Conservation (phyloP, 2,888 invertebrate species). For the Hypercompe scribonia region DNA sequence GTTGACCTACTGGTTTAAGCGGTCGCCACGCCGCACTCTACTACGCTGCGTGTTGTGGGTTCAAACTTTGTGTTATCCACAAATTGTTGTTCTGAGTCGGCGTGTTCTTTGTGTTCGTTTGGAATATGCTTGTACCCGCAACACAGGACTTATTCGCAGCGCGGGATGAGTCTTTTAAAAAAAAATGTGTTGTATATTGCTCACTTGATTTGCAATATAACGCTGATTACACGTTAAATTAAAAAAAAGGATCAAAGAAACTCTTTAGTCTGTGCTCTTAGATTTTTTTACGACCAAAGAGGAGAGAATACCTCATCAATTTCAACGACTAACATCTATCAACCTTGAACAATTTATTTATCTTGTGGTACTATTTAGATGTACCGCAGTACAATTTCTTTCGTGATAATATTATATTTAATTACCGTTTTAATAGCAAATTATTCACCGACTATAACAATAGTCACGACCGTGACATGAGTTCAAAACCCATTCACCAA, state of each 20-base stretch:
- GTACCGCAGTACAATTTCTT: neutral
- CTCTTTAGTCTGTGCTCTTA: neutral
- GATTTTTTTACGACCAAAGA: neutral
- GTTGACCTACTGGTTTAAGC: no score
- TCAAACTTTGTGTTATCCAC: no score
- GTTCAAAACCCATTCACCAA: constrained; percentile 19
- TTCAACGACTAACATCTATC: neutral
- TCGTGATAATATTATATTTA: neutral
- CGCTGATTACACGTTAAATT: neutral
- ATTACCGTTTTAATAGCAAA: constrained; percentile 2
- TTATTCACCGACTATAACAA: neutral
- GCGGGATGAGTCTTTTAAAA: no score
- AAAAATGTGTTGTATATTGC: no score
- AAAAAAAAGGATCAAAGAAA: neutral
- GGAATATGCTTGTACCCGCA: no score
- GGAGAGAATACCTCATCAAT: neutral
- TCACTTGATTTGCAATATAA: neutral
- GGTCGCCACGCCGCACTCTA: no score
- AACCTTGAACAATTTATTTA: neutral
- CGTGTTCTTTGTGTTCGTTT: no score
- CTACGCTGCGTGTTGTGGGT: no score
- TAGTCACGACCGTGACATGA: constrained; percentile 15
- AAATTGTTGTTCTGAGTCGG: no score
- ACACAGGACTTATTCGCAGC: no score
- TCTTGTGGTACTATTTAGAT: neutral